A percentile compares a stretch with the other conserved stretches of the same genome.
Evolutionary conservation across 1,140 invertebrate species (phyloP).

Genomic region (Drosophila eugracilis): DNA sequence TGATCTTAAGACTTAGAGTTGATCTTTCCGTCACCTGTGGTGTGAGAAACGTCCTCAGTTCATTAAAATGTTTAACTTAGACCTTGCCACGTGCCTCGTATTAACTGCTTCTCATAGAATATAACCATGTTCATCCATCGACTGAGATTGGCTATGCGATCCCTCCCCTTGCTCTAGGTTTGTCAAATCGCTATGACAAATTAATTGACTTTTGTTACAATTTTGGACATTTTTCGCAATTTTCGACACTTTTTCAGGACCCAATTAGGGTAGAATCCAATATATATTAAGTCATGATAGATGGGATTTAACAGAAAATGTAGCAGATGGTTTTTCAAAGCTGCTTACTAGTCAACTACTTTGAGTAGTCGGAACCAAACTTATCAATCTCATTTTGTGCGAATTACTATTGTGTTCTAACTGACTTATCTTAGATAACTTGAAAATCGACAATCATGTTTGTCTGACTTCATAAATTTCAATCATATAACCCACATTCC

Average conservation of each 20-base stretch:
- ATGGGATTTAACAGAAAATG: slow-evolving; percentile 29
- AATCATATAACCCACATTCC: slow-evolving; percentile 32
- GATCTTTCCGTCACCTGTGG: slow-evolving; percentile 52
- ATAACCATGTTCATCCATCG: background rate
- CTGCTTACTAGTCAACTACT: background rate
- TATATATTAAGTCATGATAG: slow-evolving; percentile 63
- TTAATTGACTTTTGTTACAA: slow-evolving; percentile 71
- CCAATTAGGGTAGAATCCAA: slow-evolving; percentile 55
- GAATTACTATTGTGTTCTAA: slow-evolving; percentile 12
- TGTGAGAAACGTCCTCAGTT: slow-evolving; percentile 35
- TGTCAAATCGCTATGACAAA: slow-evolving; percentile 65
- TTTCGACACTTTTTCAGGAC: slow-evolving; percentile 35
- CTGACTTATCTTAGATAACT: slow-evolving; percentile 40
- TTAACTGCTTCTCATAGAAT: slow-evolving; percentile 41
- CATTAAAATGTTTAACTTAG: slow-evolving; percentile 9
- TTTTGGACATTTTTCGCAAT: slow-evolving; percentile 56
- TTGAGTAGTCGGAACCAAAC: background rate
- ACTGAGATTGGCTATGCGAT: slow-evolving; percentile 16
- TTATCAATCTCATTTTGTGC: slow-evolving; percentile 1
- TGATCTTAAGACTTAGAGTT: slow-evolving; percentile 12
- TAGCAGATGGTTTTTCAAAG: slow-evolving; percentile 53
- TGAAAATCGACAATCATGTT: slow-evolving; percentile 37
- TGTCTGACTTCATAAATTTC: slow-evolving; percentile 46
- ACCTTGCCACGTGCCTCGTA: slow-evolving; percentile 25
- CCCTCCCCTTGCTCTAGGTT: slow-evolving; percentile 12